Evolutionary conservation across 2,888 invertebrate species (phyloP).

Genomic region (Tolmerus cingulatus): DNA sequence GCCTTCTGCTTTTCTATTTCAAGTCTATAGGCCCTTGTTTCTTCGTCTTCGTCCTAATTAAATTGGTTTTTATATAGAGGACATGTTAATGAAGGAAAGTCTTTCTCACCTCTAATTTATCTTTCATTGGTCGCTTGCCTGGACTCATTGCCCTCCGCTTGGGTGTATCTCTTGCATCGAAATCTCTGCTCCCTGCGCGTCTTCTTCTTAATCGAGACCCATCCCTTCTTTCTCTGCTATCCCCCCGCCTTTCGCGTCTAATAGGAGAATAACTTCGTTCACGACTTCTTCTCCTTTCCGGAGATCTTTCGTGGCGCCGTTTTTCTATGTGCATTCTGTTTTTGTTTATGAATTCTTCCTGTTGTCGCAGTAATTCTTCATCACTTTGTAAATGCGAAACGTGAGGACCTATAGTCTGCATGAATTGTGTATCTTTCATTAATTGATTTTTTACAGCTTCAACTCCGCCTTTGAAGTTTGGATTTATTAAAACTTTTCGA

Average conservation of each 20-base stretch:
- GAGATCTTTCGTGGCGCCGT: slow-evolving; percentile 60
- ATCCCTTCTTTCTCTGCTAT: slow-evolving; percentile 48
- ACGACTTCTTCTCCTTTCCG: slow-evolving; percentile 55
- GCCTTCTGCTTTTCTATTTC: slow-evolving; percentile 66
- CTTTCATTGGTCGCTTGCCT: slow-evolving; percentile 51
- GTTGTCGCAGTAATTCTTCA: slow-evolving; percentile 61
- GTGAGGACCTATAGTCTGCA: slow-evolving; percentile 58
- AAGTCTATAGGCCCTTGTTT: slow-evolving; percentile 63
- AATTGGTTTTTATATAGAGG: not conserved
- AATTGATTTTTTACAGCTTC: slow-evolving; percentile 63
- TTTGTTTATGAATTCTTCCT: slow-evolving; percentile 63
- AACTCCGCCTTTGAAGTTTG: slow-evolving; percentile 64
- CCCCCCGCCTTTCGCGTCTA: slow-evolving; percentile 50
- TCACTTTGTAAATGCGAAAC: slow-evolving; percentile 57
- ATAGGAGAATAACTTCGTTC: slow-evolving; percentile 62
- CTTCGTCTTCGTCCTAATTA: slow-evolving; percentile 63
- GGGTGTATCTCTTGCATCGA: slow-evolving; percentile 43
- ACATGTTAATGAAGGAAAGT: not conserved
- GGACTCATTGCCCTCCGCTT: slow-evolving; percentile 55
- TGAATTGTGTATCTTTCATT: slow-evolving; percentile 63
- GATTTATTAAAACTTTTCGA: slow-evolving; percentile 61
- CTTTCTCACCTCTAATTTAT: slow-evolving; percentile 56
- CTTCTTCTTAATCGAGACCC: slow-evolving; percentile 49
- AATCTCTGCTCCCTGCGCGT: slow-evolving; percentile 51
- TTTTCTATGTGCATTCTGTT: slow-evolving; percentile 63